These are phyloP conservation scores for Scaptomyza caliginosa DNA, from an alignment of 2,888 invertebrate genomes.

Conservation along the genomic window DNA sequence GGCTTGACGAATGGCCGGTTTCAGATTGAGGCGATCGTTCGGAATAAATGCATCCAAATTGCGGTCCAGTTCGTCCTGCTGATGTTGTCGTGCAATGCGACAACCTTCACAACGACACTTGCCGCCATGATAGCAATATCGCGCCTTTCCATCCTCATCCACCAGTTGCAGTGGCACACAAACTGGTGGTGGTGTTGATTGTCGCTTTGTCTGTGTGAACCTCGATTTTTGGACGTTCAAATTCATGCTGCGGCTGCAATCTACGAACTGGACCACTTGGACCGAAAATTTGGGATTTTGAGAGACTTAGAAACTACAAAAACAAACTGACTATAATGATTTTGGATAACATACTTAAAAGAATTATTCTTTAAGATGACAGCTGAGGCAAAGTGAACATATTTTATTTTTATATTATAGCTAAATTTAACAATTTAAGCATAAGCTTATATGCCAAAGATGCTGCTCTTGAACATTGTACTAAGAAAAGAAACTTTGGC, in stretches of 20 bases:
- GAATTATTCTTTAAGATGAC: neutral
- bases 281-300: constrained; percentile 30
- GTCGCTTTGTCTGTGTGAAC: constrained; percentile 57
- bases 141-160: constrained; percentile 57
- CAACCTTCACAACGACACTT: constrained; percentile 59
- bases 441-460: neutral
- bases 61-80: constrained; percentile 45
- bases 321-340: constrained; percentile 1
- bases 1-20: constrained; percentile 52
- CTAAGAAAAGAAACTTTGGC: neutral
- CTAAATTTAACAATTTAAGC: neutral
- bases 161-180: constrained; percentile 66
- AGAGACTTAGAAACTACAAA: neutral
- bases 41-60: constrained; percentile 44
- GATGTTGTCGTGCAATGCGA: constrained; percentile 20
- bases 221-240: constrained; percentile 37
- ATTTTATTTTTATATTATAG: neutral
- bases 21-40: constrained; percentile 36
- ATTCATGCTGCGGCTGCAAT: constrained; percentile 34
- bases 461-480: neutral
- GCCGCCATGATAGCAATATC: constrained; percentile 71
- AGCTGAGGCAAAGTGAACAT: neutral
- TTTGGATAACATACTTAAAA: constrained; percentile 18
- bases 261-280: constrained; percentile 11
- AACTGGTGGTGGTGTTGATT: constrained; percentile 11